Conservation (phyloP, 1,140 invertebrate species). For the Lepidurus packardi region DNA sequence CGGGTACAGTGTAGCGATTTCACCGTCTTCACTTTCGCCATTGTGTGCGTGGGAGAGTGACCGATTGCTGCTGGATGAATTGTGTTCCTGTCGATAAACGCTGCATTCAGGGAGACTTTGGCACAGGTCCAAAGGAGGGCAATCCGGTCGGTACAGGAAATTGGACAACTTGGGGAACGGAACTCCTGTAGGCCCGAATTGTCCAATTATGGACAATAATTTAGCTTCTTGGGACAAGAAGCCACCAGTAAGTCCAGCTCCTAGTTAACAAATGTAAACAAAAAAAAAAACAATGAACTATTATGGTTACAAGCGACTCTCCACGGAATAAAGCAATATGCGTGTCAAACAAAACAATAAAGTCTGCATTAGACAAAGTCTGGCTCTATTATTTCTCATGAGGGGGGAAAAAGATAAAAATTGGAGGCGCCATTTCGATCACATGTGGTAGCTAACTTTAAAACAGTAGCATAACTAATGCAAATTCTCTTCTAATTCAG, state of each 20-base stretch:
- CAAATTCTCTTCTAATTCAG: neutral
- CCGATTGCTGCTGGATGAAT: neutral
- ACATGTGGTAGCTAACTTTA: neutral
- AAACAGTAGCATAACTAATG: neutral
- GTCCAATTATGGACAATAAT: neutral
- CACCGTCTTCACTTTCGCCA: neutral
- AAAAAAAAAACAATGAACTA: neutral
- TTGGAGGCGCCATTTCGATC: neutral
- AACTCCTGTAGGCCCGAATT: neutral
- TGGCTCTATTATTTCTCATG: neutral
- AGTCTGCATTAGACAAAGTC: neutral
- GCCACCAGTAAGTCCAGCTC: neutral
- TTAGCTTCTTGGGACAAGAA: neutral
- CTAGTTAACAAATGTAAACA: neutral
- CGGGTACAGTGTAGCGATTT: neutral
- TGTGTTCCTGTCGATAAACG: slow-evolving; percentile 1
- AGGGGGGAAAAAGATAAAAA: neutral
- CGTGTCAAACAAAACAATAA: neutral
- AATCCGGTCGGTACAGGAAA: neutral
- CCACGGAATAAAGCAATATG: neutral
- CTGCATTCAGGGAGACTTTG: slow-evolving; percentile 14
- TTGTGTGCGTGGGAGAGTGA: neutral
- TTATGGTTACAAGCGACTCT: neutral
- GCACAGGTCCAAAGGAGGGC: neutral
- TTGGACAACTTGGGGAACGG: neutral